Evolutionary conservation across 2,888 invertebrate genomes (phyloP), one percentile per base, ranked within the genome.

Genomic region (Quadroppia sp.): DNA sequence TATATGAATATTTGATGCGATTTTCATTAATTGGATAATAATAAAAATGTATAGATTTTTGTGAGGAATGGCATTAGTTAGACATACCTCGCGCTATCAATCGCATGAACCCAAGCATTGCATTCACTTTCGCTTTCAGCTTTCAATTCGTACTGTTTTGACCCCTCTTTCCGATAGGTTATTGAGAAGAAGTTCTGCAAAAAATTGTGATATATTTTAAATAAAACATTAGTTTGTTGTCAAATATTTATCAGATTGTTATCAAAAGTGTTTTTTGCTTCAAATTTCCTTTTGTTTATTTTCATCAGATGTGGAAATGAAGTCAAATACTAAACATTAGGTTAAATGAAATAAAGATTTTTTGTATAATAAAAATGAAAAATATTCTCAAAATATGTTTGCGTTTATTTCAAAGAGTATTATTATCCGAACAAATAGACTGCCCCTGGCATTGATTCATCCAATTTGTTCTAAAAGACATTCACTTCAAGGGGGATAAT

Each of bases 81-180:
- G 23, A 59, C 83, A 84, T 83, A 93, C 92, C 93, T 94, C 74
- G 93, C 94, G 79, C 90, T 89, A 76, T 90, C 85, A 79, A 94
- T 91, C 42, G 92, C 89, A 82, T 92, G 90, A 79, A 94, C 91
- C 94, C 94, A 94, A 77, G 89, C 88, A 80, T 90, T 89, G 83
- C 94, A 93, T 81, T 93, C 92, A 32, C 89, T 87, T 81, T 94
- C 94, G 1, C 89, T 89, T 67, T 90, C 87, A 0, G 93, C 91
- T 71, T 90, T 86, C 72, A 94, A 84, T 82, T 94, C 94, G 82
- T 93, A 94, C 82, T 92, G 91, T 30, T 93, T 86, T 81, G 90
- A 90, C 78, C 90, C 90, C 83, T 93, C 93, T 71, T 89, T 87
- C 53, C 92, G 88, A 82, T 92, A 94, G 0, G 90, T 89, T 80